Evolutionary conservation across 2,888 invertebrate genomes (phyloP), one percentile per base, ranked within the genome.

Genomic region (Thelaira solivaga): DNA sequence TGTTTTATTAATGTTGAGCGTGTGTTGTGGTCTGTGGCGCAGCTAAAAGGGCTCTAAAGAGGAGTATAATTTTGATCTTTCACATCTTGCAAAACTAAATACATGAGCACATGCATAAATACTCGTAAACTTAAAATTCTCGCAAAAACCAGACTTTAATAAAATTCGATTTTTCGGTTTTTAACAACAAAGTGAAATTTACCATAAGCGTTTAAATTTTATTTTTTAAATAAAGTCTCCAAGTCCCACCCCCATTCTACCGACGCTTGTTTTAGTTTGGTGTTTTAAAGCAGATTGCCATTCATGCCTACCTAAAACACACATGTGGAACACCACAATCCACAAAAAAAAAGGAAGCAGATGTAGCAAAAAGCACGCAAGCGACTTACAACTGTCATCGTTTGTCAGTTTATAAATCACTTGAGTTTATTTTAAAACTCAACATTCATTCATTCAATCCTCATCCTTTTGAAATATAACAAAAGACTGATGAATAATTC

Each of bases 371-470:
- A 41, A 57, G 47, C 51, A 65, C 59, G 36, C 36, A 64, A 67
- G 72, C 67, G 76, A 72, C 64, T 83, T 83, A 85, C 86, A 85
- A 86, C 87, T 87, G 86, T 86, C 86, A 86, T 86, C 86, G 86
- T 86, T 86, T 86, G 86, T 87, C 82, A 87, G 87, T 86, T 85
- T 86, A 86, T 85, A 84, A 83, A 83, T 82, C 82, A 82, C 81
- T 77, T 75, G 72, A 57, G 74, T 47, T 74, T 51, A 64, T 62
- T 64, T 77, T 29, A 68, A 57, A 68, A 6, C 22, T 77, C 65
- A 64, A 55, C 74, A 49, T 53, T 65, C 69, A 69, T 51, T 61
- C 74, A 65, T 68, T 68, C 75, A 55, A 62, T 73, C 74, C 75
- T 65, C 64, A 65, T 65, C 53, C 36, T 51, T 59, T 71, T 26